Base-by-base conservation (phyloP, 2,113 vertebrate genomes). In the Zosterops japonicus region DNA sequence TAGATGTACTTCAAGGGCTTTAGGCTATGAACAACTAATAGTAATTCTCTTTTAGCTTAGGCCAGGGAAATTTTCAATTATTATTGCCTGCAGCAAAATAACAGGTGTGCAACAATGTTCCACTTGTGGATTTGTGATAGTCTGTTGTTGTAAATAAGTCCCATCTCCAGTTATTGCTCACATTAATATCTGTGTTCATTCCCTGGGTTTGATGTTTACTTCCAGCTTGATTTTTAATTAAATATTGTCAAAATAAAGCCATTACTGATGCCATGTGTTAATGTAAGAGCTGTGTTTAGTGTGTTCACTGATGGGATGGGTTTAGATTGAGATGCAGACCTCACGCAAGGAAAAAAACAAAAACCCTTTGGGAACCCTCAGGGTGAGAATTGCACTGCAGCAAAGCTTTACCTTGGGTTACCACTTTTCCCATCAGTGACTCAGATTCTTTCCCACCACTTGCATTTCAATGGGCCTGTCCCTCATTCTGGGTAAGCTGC, bases 171-270 rank as follows among this genome's bases (percentile, higher is more conserved):
- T 79, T 88, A 85, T 27, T 85, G 65, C 74, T 93, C 74, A 61
- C 35, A 61, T 87, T 77, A 85, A 69, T 39, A 42, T 95, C 7
- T 36, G 6, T 33, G 28, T 69, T 94, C 42, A 12, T 28, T 93
- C 86, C 65, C 65, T 31, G 29, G 21, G 36, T 60, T 47, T 85
- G n/a, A 39, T 93, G 28, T 85, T 94, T 94, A 83, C 55, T 91
- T 89, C 70, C 22, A 76, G 53, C 49, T 83, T 69, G 83, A 82
- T 47, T 83, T 11, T 25, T 60, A 82, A 78, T 94, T 84, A 94
- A 87, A 87, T 79, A 84, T 61, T 74, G 67, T 83, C 91, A 95
- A 91, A 96, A 95, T 89, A 93, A 76, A 95, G 21, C 49, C 49
- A 46, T 82, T 82, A 46, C 49, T 44, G 77, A 33, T 87, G 77